These are phyloP conservation scores for Gymnoscelis rufifasciata DNA, from an alignment of 2,888 invertebrate genomes.

Conservation along the genomic window DNA sequence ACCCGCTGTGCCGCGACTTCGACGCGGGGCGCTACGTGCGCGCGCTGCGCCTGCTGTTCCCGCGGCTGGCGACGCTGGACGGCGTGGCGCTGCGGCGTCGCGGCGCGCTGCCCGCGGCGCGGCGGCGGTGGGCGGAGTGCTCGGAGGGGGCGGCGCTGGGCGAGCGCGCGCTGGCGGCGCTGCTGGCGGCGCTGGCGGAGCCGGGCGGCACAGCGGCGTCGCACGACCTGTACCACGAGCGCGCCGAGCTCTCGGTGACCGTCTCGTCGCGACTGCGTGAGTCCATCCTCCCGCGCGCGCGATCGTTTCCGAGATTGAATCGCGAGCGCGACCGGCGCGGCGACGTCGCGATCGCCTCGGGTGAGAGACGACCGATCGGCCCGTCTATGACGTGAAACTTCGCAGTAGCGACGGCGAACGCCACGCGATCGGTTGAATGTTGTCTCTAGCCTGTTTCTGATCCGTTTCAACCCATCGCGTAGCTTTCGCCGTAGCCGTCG, in stretches of 20 bases:
- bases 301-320: too few relatives aligned
- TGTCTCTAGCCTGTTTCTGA: too few relatives aligned
- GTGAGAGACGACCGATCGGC: too few relatives aligned
- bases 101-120: neutral
- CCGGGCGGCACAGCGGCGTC: neutral
- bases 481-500: too few relatives aligned
- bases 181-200: neutral
- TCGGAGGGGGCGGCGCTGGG: neutral
- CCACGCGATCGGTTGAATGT: too few relatives aligned
- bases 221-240: slow-evolving; percentile 1
- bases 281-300: neutral
- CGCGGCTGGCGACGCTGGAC: neutral
- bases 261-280: neutral
- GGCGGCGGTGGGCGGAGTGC: neutral
- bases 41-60: slow-evolving; percentile 69
- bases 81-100: slow-evolving; percentile 1
- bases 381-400: too few relatives aligned
- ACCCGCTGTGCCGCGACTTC: slow-evolving; percentile 84
- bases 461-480: too few relatives aligned
- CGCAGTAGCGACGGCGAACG: too few relatives aligned
- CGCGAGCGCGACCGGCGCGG: too few relatives aligned
- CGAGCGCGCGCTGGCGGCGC: neutral
- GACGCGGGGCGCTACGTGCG: slow-evolving; percentile 80
- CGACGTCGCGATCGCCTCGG: too few relatives aligned
- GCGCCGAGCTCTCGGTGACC: neutral